Evolutionary conservation across 2,113 vertebrate genomes (phyloP).

Genomic region (Manacus vitellinus): DNA sequence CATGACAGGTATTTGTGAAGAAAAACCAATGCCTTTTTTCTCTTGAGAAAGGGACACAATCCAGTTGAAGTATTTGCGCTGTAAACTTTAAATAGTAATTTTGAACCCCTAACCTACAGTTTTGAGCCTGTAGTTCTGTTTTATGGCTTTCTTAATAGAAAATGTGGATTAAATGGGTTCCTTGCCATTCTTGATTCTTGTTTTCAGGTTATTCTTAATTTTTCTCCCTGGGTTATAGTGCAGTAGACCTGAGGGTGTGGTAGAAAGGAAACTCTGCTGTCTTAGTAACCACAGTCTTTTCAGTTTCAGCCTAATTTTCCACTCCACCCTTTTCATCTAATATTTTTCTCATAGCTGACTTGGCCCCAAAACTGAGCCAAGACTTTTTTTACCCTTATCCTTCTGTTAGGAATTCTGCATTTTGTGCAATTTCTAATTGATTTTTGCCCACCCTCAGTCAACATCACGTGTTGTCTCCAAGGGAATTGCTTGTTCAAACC

Average conservation of each 20-base stretch:
- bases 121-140: neutral
- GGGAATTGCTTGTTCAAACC: neutral
- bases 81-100: neutral
- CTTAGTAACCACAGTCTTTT: neutral
- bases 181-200: neutral
- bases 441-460: neutral
- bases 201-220: neutral
- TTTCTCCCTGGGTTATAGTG: neutral
- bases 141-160: neutral
- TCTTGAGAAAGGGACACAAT: neutral
- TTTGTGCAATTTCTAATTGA: neutral
- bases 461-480: neutral
- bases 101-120: neutral
- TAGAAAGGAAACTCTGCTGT: neutral
- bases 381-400: neutral
- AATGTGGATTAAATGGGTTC: neutral
- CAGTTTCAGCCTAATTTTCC: constrained; percentile 1
- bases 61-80: neutral
- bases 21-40: neutral
- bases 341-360: neutral
- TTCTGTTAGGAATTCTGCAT: neutral
- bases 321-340: neutral
- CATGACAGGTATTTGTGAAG: constrained; percentile 80
- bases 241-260: neutral
- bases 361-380: neutral